phyloP scores from a whole-genome alignment of 2,888 invertebrate species.

The Imbricaverruca yamaguchii region DNA sequence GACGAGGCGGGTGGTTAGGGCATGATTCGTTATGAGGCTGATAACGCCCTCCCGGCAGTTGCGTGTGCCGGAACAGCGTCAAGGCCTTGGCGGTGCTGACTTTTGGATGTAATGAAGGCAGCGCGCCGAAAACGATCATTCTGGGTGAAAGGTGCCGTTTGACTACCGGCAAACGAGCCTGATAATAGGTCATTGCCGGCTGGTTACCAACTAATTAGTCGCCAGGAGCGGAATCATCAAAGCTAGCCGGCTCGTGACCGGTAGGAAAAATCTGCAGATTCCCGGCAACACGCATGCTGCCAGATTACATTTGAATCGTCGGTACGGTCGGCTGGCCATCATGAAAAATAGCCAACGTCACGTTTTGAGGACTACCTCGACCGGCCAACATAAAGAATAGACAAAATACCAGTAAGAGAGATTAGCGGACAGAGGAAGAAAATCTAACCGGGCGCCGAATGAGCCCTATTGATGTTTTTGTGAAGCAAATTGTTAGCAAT shows the following conservation, averaged over 20 bases:
- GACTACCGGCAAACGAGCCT: not conserved
- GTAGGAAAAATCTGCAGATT: too few species aligned
- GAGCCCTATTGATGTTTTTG: too few species aligned
- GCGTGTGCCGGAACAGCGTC: not conserved
- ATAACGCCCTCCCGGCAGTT: not conserved
- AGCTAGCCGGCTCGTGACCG: not conserved
- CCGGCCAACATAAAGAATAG: too few species aligned
- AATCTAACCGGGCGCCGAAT: too few species aligned
- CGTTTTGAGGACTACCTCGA: too few species aligned
- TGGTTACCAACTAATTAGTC: not conserved
- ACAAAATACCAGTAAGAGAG: too few species aligned
- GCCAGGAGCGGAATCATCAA: not conserved
- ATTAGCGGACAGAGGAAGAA: too few species aligned
- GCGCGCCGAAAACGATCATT: not conserved
- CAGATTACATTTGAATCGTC: too few species aligned
- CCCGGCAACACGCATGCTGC: too few species aligned
- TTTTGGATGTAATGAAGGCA: not conserved
- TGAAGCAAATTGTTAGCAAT: too few species aligned
- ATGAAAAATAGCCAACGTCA: too few species aligned
- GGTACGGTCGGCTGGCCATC: too few species aligned
- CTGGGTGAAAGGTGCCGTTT: not conserved
- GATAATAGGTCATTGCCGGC: not conserved
- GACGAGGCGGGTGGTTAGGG: not conserved
- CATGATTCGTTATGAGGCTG: not conserved
- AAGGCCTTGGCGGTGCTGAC: not conserved